Percentiles rank a stretch among this genome's conserved stretches.
Evolutionary conservation across 1,140 invertebrate species (phyloP).

Genomic region (Aphaenogaster rudis): DNA sequence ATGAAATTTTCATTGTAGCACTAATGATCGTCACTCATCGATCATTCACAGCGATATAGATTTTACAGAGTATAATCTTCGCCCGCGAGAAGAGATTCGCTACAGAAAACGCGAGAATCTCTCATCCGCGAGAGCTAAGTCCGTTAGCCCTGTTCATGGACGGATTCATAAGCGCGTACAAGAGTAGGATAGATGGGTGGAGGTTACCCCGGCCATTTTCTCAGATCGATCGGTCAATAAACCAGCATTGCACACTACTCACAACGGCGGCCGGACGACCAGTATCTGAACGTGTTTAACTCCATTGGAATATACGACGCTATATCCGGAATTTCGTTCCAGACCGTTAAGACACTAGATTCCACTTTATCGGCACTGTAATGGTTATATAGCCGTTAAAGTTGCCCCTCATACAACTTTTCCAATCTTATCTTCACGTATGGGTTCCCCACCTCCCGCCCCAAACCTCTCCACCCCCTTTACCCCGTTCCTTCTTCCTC

Average conservation of each 20-base stretch:
- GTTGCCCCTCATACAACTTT: conserved; percentile 87
- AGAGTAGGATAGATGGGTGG: conserved; percentile 17
- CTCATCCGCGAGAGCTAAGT: conserved; percentile 4
- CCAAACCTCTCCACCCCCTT: not conserved
- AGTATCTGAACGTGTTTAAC: conserved; percentile 81
- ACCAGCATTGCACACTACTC: conserved; percentile 66
- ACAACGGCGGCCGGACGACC: conserved; percentile 62
- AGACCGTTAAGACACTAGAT: conserved; percentile 85
- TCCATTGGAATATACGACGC: conserved; percentile 83
- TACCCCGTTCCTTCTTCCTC: not conserved
- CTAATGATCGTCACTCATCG: not conserved
- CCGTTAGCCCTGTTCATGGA: conserved; percentile 23
- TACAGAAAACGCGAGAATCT: not conserved
- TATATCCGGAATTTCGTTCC: conserved; percentile 85
- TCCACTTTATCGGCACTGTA: conserved; percentile 86
- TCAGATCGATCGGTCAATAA: conserved; percentile 70
- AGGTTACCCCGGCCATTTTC: conserved; percentile 45
- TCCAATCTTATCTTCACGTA: conserved; percentile 87
- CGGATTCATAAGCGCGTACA: conserved; percentile 41
- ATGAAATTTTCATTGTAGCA: no score
- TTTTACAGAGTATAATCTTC: not conserved
- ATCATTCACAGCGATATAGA: not conserved
- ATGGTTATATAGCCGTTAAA: conserved; percentile 87
- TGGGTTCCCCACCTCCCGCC: conserved; percentile 65
- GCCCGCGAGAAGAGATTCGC: not conserved